Base-by-base conservation (phyloP, 2,888 invertebrate genomes). In the Sepiola atlantica region DNA sequence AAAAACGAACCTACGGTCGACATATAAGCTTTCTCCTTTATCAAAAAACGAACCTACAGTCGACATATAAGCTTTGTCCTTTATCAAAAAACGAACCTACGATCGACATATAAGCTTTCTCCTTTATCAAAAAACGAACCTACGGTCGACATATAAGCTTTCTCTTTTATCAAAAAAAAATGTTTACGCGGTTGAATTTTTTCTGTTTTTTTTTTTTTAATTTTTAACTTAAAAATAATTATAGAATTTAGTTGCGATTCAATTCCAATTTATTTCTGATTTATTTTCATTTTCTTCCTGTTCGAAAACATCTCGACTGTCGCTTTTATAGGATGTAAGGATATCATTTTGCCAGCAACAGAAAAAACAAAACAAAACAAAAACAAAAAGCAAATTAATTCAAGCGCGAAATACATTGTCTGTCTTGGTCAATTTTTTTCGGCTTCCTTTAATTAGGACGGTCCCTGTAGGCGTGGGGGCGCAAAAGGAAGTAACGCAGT, bases 401-500 rank as follows among this genome's bases (percentile, higher is more conserved):
- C 8, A 12, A 77, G 1, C 28, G n/a, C 77, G 24, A 24, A 77
- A 28, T 77, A 8, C 28, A 32, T 77, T 14, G 77, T 77, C 77
- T 32, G 77, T 0, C 0, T 12, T n/a, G 14, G 32, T 77, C 77
- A n/a, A 77, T 77, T 77, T 45, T n/a, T 77, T 77, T n/a, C n/a
- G 77, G n/a, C 77, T 77, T 77, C 77, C 77, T 77, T 77, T n/a
- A 77, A 77, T n/a, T 77, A 77, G 77, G 32, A 77, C n/a, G 32
- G 77, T 77, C n/a, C n/a, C 16, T 1, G n/a, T 77, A 18, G 77
- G 77, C 1, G 77, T 77, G 32, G 16, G n/a, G n/a, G 77, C 1
- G 6, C 10, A 45, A 77, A 32, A 77, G 77, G n/a, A 77, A 77
- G 77, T 77, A 12, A 77, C 77, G 28, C 28, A 28, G n/a, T 28